Conservation (phyloP, 2,797 vertebrate species). For the Benthosema pterotum region DNA sequence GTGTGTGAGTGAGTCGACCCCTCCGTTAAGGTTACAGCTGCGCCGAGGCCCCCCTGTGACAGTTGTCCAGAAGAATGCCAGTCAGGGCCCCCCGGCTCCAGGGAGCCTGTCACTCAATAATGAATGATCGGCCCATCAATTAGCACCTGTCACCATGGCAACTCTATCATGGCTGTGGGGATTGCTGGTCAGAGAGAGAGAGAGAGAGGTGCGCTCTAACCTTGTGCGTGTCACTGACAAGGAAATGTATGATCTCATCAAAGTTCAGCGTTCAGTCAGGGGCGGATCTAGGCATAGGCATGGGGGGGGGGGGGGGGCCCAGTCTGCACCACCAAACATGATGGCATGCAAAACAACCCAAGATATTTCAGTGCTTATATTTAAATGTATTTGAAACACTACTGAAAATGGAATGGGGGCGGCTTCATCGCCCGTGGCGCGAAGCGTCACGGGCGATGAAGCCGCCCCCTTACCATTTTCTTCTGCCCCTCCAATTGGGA, state of each 20-base stretch:
- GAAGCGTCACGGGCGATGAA: too few species aligned
- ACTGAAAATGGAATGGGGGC: too few species aligned
- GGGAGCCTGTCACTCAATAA: constrained; percentile 73
- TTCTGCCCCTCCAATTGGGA: too few species aligned
- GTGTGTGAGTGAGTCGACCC: constrained; percentile 57
- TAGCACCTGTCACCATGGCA: constrained; percentile 74
- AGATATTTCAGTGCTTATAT: too few species aligned
- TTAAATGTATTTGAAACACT: too few species aligned
- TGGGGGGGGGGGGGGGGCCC: too few species aligned
- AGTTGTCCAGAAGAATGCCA: constrained; percentile 70
- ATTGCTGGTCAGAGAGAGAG: constrained; percentile 28
- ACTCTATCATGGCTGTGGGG: constrained; percentile 67
- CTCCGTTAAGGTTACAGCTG: constrained; percentile 64
- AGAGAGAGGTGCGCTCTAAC: constrained; percentile 24
- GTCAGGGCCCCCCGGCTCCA: constrained; percentile 56
- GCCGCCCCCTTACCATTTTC: too few species aligned
- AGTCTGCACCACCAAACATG: too few species aligned
- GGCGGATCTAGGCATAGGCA: too few species aligned
- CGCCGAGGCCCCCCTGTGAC: constrained; percentile 56
- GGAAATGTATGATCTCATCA: neutral
- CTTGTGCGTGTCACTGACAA: constrained; percentile 19
- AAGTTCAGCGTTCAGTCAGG: too few species aligned
- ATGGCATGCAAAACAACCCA: too few species aligned
- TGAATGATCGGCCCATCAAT: constrained; percentile 77
- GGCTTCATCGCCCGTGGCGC: too few species aligned